Percentiles rank a stretch among this genome's conserved stretches.
These are phyloP conservation scores for Drosophila sp. DNA, from an alignment of 1,140 invertebrate genomes.

Conservation along the genomic window DNA sequence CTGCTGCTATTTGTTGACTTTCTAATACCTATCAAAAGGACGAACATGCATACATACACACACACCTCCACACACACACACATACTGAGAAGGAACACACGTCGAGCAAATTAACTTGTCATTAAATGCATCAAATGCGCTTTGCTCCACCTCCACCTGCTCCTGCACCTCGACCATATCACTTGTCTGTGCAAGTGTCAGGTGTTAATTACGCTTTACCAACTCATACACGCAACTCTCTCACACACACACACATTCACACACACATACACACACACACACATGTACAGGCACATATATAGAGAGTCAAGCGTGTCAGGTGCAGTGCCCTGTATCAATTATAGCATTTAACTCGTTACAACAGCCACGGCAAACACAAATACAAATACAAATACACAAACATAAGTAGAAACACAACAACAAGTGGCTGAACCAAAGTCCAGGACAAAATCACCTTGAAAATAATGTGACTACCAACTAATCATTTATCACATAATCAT, in stretches of 20 bases:
- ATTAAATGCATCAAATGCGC: slow-evolving; percentile 67
- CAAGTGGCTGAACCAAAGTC: background rate
- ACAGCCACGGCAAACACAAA: slow-evolving; percentile 17
- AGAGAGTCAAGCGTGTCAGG: slow-evolving; percentile 41
- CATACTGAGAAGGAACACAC: background rate
- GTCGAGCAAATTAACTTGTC: slow-evolving; percentile 63
- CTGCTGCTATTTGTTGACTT: slow-evolving; percentile 52
- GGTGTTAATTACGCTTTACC: slow-evolving; percentile 61
- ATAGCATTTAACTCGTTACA: slow-evolving; percentile 46
- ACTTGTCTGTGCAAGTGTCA: slow-evolving; percentile 49
- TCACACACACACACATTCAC: background rate
- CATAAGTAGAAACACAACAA: slow-evolving; percentile 35
- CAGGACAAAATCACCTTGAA: background rate
- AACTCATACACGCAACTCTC: slow-evolving; percentile 21
- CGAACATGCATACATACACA: slow-evolving; percentile 13
- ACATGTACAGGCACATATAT: background rate
- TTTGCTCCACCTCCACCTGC: slow-evolving; percentile 24
- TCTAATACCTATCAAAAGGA: slow-evolving; percentile 45
- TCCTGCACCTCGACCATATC: slow-evolving; percentile 2
- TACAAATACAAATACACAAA: slow-evolving; percentile 31
- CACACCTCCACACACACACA: slow-evolving; percentile 17
- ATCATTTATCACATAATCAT: background rate
- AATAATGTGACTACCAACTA: background rate
- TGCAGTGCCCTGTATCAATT: slow-evolving; percentile 53
- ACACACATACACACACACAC: background rate